These are phyloP conservation scores for Catostylus mosaicus DNA, from an alignment of 30 jellyfish, hydroid and myxozoan genomes.

Conservation along the genomic window DNA sequence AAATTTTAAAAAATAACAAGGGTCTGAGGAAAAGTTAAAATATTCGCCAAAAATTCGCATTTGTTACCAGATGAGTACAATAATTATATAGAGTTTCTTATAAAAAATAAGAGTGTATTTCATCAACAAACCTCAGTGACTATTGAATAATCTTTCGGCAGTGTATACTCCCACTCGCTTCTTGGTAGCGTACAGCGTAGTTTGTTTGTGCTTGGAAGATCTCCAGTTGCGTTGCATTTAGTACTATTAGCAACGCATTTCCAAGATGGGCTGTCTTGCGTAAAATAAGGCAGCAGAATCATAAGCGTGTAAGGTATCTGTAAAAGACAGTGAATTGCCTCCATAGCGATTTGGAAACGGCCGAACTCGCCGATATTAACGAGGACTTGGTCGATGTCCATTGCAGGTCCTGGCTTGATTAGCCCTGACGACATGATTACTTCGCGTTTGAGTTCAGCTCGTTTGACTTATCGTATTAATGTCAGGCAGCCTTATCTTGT, in stretches of 20 bases:
- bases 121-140: slow-evolving; percentile 67
- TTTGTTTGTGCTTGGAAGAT: slow-evolving; percentile 12
- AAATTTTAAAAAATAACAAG: too few relatives aligned
- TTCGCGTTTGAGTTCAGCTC: not conserved
- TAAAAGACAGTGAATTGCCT: slow-evolving; percentile 11
- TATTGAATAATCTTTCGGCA: slow-evolving; percentile 70
- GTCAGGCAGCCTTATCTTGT: too few relatives aligned
- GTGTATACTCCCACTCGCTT: slow-evolving; percentile 65
- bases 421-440: slow-evolving; percentile 13
- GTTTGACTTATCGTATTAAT: not conserved
- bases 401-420: slow-evolving; percentile 8
- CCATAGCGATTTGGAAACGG: slow-evolving; percentile 35
- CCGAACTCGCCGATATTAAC: slow-evolving; percentile 55
- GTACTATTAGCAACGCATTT: slow-evolving; percentile 32
- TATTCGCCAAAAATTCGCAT: too few relatives aligned
- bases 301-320: slow-evolving; percentile 29
- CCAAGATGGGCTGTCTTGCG: slow-evolving; percentile 40
- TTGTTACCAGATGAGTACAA: too few relatives aligned
- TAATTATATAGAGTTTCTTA: too few relatives aligned
- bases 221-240: slow-evolving; percentile 22
- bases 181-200: slow-evolving; percentile 53
- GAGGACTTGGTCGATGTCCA: slow-evolving; percentile 39
- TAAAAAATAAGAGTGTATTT: too few relatives aligned
- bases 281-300: slow-evolving; percentile 48
- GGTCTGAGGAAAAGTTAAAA: too few relatives aligned